Percentiles rank a stretch among this genome's conserved stretches.
These are phyloP conservation scores for Camelus dromedarius DNA, from an alignment of 2,113 vertebrate species.

Conservation along the genomic window DNA sequence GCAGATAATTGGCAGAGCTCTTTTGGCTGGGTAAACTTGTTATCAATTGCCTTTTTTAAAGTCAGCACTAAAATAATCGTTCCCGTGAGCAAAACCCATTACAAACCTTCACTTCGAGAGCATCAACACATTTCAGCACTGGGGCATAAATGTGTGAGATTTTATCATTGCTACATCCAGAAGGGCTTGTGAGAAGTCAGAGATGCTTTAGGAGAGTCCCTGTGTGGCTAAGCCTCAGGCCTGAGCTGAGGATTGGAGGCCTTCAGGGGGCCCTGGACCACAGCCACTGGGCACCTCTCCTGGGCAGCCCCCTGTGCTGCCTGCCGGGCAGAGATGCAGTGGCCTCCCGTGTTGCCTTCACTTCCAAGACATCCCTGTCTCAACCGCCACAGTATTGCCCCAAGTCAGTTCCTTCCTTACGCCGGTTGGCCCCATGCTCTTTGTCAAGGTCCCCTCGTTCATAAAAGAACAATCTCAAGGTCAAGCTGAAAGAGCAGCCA, in stretches of 20 bases:
- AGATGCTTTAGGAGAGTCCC: background rate
- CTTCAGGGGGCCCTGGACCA: background rate
- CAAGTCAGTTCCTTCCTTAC: background rate
- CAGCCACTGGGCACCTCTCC: background rate
- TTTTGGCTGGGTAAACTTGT: constrained; percentile 76
- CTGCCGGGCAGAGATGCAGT: background rate
- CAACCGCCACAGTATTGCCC: background rate
- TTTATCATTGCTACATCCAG: constrained; percentile 46
- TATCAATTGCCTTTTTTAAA: constrained; percentile 77
- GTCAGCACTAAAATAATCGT: constrained; percentile 79
- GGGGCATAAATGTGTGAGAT: constrained; percentile 39
- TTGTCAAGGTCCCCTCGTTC: background rate
- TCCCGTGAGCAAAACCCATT: constrained; percentile 78
- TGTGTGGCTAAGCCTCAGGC: background rate
- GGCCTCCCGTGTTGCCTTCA: background rate
- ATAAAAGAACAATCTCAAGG: background rate
- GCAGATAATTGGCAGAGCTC: constrained; percentile 74
- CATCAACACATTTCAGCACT: constrained; percentile 66
- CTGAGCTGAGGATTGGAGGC: background rate
- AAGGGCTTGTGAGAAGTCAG: background rate
- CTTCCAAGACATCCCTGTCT: background rate
- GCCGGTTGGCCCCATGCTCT: background rate
- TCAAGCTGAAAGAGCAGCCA: background rate
- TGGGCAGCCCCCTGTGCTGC: background rate
- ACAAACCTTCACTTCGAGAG: constrained; percentile 70